Percentiles rank a stretch among this genome's conserved stretches.
Evolutionary conservation across 2,113 vertebrate genomes (phyloP).

Genomic region (Collichthys lucidus): DNA sequence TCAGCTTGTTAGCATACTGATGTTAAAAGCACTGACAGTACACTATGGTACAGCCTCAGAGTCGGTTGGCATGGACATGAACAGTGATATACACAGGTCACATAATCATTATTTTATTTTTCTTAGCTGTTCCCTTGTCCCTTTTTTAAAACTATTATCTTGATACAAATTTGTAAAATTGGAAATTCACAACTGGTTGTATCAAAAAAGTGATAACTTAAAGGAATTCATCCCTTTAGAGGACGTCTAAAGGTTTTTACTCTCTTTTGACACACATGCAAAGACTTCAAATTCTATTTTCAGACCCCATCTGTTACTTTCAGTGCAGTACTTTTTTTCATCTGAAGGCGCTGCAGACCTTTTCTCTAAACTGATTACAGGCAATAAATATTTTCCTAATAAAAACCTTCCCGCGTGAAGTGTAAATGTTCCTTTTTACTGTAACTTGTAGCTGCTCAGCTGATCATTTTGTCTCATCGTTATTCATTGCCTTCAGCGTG

Average conservation of each 20-base stretch:
- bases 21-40: too few relatives aligned
- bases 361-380: background rate
- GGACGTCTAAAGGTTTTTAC: background rate
- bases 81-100: too few relatives aligned
- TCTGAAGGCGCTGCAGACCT: background rate
- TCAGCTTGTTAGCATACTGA: too few relatives aligned
- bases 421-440: background rate
- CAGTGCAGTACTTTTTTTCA: background rate
- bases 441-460: constrained; percentile 4
- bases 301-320: constrained; percentile 34
- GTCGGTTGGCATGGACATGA: too few relatives aligned
- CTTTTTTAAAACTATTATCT: too few relatives aligned
- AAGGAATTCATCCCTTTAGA: background rate
- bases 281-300: constrained; percentile 36
- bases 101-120: background rate
- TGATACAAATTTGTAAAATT: background rate
- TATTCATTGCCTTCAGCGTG: background rate
- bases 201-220: background rate
- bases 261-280: background rate
- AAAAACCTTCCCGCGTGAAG: background rate
- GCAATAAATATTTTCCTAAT: constrained; percentile 24
- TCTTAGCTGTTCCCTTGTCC: background rate
- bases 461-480: constrained; percentile 27
- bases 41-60: too few relatives aligned
- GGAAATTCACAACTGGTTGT: background rate